Evolutionary conservation across 2,113 vertebrate species (phyloP).

Genomic region (Tyrannus savana): DNA sequence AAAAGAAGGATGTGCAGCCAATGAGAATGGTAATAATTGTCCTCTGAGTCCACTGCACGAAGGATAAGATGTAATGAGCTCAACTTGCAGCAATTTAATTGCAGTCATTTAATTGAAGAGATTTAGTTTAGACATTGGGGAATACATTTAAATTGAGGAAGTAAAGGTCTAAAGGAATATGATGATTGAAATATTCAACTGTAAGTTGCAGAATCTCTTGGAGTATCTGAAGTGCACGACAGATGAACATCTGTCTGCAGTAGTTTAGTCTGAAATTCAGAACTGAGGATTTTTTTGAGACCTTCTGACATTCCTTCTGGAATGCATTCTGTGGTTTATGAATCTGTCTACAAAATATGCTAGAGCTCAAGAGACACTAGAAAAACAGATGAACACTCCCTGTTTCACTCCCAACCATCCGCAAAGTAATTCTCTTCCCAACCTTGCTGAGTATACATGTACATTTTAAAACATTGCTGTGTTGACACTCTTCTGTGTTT

Average conservation of each 20-base stretch:
- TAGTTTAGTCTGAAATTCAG: neutral
- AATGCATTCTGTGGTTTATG: neutral
- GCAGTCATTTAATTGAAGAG: neutral
- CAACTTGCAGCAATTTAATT: neutral
- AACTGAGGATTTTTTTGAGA: neutral
- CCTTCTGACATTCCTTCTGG: neutral
- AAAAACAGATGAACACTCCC: neutral
- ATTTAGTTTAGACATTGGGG: neutral
- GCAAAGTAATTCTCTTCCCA: neutral
- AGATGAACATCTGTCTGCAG: neutral
- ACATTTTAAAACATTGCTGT: conserved; percentile 19
- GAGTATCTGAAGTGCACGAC: neutral
- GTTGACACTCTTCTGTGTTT: conserved; percentile 17
- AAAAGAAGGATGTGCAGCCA: neutral
- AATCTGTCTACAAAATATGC: neutral
- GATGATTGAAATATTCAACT: neutral
- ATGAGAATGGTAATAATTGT: neutral
- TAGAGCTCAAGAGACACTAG: neutral
- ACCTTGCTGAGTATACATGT: neutral
- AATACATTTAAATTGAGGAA: neutral
- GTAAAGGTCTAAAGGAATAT: neutral
- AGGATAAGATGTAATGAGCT: neutral
- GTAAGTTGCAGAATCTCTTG: neutral
- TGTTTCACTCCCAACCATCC: neutral
- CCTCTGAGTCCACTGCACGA: neutral